phyloP scores from a whole-genome alignment of 2,888 invertebrate species.

The Hyposoter dolosus region DNA sequence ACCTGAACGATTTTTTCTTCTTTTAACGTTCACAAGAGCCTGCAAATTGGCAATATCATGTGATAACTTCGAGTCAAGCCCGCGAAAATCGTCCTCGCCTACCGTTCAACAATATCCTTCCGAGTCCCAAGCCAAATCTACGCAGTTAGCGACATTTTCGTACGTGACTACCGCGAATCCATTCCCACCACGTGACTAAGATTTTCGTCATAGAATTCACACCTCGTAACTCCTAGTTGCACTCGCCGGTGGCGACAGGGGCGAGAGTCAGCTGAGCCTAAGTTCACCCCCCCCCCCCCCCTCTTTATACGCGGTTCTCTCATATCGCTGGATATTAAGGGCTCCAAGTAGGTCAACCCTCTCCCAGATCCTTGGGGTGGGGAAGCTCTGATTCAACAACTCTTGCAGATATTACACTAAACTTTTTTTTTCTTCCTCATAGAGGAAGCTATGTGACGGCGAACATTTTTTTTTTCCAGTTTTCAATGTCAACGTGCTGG shows the following conservation, averaged over 20 bases:
- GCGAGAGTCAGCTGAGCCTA: constrained; percentile 63
- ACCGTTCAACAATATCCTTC: not conserved
- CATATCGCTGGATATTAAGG: constrained; percentile 69
- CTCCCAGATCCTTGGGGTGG: constrained; percentile 27
- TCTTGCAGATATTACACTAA: not conserved
- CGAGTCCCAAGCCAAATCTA: not conserved
- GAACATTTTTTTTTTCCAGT: no score
- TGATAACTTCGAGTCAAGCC: not conserved
- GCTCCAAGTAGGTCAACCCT: constrained; percentile 61
- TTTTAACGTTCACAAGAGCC: not conserved
- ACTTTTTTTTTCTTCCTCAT: not conserved
- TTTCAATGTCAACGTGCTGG: no score
- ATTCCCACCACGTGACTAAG: constrained; percentile 18
- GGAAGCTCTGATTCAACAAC: constrained; percentile 21
- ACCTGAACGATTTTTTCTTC: not conserved
- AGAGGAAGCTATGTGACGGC: no score
- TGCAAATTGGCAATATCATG: constrained; percentile 8
- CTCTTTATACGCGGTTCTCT: constrained; percentile 45
- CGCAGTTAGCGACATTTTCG: not conserved
- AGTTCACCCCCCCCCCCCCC: constrained; percentile 59
- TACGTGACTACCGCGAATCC: not conserved
- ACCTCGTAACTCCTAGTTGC: constrained; percentile 60
- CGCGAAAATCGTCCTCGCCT: not conserved
- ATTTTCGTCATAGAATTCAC: constrained; percentile 60
- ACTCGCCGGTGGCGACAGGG: not conserved